Evolutionary conservation across 2,888 invertebrate genomes (phyloP), one percentile per base, ranked within the genome.

Genomic region (Argynnis bischoffii): DNA sequence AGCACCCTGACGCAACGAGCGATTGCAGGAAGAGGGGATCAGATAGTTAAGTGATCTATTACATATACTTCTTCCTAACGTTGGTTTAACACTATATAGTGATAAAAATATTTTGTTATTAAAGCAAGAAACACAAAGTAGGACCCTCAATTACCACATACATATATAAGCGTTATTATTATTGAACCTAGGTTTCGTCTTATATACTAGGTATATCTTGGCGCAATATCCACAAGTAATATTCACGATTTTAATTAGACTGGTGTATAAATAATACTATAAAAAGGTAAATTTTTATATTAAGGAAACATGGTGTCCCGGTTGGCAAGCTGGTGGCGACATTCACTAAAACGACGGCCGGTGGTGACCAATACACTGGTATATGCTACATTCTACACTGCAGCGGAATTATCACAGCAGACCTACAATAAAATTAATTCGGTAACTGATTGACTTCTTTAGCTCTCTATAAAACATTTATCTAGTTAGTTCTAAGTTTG

Each of bases 321-420:
- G 26, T n/a, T 89, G 50, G 75, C 76, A 16, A 72, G 72, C 2
- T 73, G 79, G 70, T 84, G 83, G 71, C 80, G 80, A 5, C 75
- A 72, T 11, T 81, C 93, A 15, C 88, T 95, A 57, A 82, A 86
- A 72, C 88, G 81, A 72, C 85, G 93, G 71, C 94, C 94, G 0
- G 86, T 94, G 41, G 69, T 93, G 53, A 90, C 94, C 66, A 94
- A 94, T 78, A 89, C 94, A 75, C 81, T 94, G 3, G 94, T 96
- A 48, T 97, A 97, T 83, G 97, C 96, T 6, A 93, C 94, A 0
- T 94, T 97, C 76, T 97, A 96, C 82, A 94, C 95, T 0, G 95
- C 95, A 5, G 97, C 97, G 0, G 97, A 97, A 82, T 93, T 96
- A 67, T 95, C 96, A 0, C 97, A 97, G 81, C 97, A 97, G 87